Evolutionary conservation across 2,113 vertebrate species (phyloP).

Genomic region (Erythrocebus patas): DNA sequence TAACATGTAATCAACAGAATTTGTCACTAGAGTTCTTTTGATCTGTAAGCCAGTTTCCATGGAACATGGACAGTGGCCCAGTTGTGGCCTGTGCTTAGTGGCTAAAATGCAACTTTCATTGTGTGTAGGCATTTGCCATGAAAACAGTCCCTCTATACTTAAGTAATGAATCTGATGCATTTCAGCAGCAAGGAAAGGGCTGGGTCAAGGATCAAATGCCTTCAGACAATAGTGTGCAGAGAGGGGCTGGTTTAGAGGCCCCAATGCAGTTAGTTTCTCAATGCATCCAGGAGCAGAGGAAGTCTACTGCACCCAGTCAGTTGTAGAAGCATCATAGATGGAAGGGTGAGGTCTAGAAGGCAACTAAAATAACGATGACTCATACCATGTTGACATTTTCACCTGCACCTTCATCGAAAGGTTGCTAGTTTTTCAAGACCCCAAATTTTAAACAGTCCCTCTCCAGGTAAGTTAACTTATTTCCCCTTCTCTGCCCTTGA

Average conservation of each 20-base stretch:
- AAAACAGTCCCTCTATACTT: background rate
- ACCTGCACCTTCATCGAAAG: background rate
- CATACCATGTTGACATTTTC: no score
- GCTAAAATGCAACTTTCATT: background rate
- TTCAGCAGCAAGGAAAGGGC: background rate
- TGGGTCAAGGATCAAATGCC: background rate
- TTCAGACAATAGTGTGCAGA: background rate
- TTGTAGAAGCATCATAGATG: background rate
- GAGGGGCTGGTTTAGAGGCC: background rate
- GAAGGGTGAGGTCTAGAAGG: background rate
- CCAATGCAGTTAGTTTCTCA: background rate
- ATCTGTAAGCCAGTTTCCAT: background rate
- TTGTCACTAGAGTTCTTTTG: conserved; percentile 20
- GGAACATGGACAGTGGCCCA: background rate
- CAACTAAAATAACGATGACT: background rate
- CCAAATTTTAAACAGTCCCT: background rate
- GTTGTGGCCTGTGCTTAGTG: background rate
- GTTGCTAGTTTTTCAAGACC: background rate
- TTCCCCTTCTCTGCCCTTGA: background rate
- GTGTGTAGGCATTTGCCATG: background rate
- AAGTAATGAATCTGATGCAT: background rate
- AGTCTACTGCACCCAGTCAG: background rate
- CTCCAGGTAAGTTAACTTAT: background rate
- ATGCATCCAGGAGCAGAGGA: background rate
- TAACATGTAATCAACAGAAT: background rate